Conservation (phyloP, 2,113 vertebrate genomes). For the Acinonyx jubatus region DNA sequence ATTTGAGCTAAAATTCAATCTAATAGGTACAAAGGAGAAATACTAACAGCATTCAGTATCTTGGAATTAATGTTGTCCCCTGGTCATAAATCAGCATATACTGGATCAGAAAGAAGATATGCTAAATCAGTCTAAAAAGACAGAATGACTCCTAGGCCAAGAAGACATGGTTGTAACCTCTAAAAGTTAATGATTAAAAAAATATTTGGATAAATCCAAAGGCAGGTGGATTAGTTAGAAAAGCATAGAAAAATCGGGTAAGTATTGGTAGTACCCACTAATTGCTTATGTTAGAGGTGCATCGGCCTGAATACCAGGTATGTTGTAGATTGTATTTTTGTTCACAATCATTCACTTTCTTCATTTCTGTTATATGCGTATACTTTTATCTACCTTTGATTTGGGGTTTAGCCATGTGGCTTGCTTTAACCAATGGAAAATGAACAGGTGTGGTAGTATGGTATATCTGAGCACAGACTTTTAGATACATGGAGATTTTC, state of each 20-base stretch:
- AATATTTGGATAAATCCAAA: not conserved
- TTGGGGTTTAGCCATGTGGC: not conserved
- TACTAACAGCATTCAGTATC: not conserved
- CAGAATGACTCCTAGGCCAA: not conserved
- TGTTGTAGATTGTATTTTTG: not conserved
- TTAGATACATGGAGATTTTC: not conserved
- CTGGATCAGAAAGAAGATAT: not conserved
- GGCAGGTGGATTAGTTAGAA: not conserved
- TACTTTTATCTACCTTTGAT: not conserved
- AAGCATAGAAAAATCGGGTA: not conserved
- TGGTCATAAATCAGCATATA: not conserved
- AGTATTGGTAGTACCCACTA: not conserved
- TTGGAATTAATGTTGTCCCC: not conserved
- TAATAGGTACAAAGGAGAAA: not conserved
- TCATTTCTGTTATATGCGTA: not conserved
- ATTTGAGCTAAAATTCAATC: slow-evolving; percentile 1
- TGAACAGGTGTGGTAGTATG: not conserved
- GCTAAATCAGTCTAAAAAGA: not conserved
- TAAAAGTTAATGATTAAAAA: not conserved
- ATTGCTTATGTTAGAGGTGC: not conserved
- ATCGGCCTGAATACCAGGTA: not conserved
- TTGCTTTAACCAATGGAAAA: not conserved
- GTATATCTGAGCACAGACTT: not conserved
- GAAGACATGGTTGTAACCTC: not conserved
- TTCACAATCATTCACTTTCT: not conserved